Conservation (phyloP, 2,797 vertebrate genomes). For the Pangasius krempfi region DNA sequence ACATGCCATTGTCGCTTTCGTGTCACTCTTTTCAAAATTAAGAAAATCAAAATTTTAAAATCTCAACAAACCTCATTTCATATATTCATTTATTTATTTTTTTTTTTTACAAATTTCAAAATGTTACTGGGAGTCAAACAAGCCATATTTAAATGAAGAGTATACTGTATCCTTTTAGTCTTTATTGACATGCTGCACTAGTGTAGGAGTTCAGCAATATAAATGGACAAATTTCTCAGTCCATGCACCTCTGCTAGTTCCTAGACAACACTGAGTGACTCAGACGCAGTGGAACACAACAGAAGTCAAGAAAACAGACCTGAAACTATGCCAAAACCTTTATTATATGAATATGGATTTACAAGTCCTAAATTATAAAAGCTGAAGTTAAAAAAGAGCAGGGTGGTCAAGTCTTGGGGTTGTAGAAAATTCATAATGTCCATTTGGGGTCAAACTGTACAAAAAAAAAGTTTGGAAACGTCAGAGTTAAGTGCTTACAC, state of each 20-base stretch:
- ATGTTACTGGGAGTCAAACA: background rate
- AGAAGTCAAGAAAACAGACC: background rate
- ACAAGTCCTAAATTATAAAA: background rate
- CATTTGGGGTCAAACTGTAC: background rate
- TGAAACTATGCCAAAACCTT: background rate
- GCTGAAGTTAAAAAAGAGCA: background rate
- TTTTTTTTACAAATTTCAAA: background rate
- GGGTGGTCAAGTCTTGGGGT: background rate
- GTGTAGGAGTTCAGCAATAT: background rate
- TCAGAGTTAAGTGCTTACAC: background rate
- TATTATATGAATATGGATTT: background rate
- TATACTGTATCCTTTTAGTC: background rate
- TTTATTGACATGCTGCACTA: background rate
- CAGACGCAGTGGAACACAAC: too few relatives aligned
- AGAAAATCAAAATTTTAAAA: background rate
- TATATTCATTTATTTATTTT: background rate
- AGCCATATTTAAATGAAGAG: background rate
- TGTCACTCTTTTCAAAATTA: background rate
- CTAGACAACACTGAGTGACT: background rate
- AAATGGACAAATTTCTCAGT: background rate
- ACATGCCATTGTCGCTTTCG: too few relatives aligned
- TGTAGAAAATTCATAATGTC: background rate
- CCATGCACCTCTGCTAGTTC: background rate
- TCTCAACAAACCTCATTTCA: background rate
- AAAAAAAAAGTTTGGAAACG: background rate